Base-by-base conservation (phyloP, 1,140 invertebrate genomes). In the Drosophila asahinai region DNA sequence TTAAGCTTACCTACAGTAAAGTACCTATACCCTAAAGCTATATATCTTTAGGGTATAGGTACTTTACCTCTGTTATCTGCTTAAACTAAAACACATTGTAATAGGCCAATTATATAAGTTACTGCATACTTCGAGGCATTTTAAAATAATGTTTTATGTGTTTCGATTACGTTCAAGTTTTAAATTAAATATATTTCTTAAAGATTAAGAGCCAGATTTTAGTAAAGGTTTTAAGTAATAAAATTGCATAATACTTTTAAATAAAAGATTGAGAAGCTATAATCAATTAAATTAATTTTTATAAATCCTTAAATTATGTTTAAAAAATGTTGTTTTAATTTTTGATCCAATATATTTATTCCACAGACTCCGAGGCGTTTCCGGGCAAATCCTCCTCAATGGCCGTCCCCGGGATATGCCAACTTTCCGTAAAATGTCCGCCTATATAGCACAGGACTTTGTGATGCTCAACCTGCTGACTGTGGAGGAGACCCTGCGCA, bases 401-500 rank as follows among this genome's bases (percentile, higher is more conserved):
- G 96, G 96, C 1, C 94, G 95, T 59, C 93, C 95, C 8, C 94
- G 97, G 5, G 95, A 97, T 65, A 94, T 97, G 87, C 93, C 95
- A 49, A 93, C 95, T 36, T 96, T 95, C 77, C 93, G 95, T 15
- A 95, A 95, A 91, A 93, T 94, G 74, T 94, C 94, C 0, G 95
- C 95, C 59, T 96, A 96, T 83, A 95, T 96, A 63, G 95, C 96
- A 48, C 96, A 97, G 74, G 94, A 96, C 51, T 95, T 96, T 81
- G 93, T 94, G 14, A 92, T 97, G n/a, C 92, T 96, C 7, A 94
- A 95, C 0, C 91, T 95, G 12, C 93, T 96, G 5, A 96, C 95
- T 0, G 94, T 95, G 1, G 92, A 93, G 45, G 96, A 96, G 91
- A 95, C 95, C 1, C 92, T 96, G 61, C 94, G 94, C 40, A 94